A percentile compares a stretch with the other conserved stretches of the same genome.
These are phyloP conservation scores for Bellardia bayeri DNA, from an alignment of 2,888 invertebrate genomes.

Conservation along the genomic window DNA sequence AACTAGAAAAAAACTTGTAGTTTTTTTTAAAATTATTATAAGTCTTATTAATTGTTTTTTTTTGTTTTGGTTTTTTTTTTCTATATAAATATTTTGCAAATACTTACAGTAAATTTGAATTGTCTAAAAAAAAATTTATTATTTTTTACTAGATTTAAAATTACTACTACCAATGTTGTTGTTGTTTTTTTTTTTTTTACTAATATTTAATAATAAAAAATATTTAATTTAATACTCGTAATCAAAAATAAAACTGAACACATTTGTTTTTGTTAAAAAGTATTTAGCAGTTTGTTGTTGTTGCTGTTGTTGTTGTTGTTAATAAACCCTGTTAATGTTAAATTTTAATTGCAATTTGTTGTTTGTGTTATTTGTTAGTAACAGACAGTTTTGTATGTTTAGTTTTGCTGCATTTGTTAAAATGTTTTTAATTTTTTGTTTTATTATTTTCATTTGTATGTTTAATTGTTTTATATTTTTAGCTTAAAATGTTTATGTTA, in stretches of 20 bases:
- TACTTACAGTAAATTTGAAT: slow-evolving; percentile 28
- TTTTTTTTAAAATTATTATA: slow-evolving; percentile 51
- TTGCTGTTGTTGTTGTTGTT: slow-evolving; percentile 51
- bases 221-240: slow-evolving; percentile 35
- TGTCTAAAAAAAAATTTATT: slow-evolving; percentile 25
- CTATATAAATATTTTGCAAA: slow-evolving; percentile 21
- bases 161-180: slow-evolving; percentile 43
- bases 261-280: slow-evolving; percentile 62
- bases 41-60: slow-evolving; percentile 67
- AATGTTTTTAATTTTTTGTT: slow-evolving; percentile 12
- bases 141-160: slow-evolving; percentile 15
- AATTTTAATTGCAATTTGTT: slow-evolving; percentile 34
- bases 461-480: slow-evolving; percentile 33
- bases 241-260: slow-evolving; percentile 64
- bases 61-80: slow-evolving; percentile 17
- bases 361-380: slow-evolving; percentile 57
- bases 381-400: slow-evolving; percentile 49
- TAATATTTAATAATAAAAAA: slow-evolving; percentile 15
- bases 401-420: slow-evolving; percentile 15
- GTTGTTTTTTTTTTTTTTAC: slow-evolving; percentile 6
- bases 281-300: slow-evolving; percentile 55
- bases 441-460: background rate
- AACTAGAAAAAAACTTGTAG: slow-evolving; percentile 54
- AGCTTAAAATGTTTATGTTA: slow-evolving; percentile 4
- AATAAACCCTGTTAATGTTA: slow-evolving; percentile 61